These are phyloP conservation scores for Odontocerum albicorne DNA, from an alignment of 2,888 invertebrate genomes.

Conservation along the genomic window DNA sequence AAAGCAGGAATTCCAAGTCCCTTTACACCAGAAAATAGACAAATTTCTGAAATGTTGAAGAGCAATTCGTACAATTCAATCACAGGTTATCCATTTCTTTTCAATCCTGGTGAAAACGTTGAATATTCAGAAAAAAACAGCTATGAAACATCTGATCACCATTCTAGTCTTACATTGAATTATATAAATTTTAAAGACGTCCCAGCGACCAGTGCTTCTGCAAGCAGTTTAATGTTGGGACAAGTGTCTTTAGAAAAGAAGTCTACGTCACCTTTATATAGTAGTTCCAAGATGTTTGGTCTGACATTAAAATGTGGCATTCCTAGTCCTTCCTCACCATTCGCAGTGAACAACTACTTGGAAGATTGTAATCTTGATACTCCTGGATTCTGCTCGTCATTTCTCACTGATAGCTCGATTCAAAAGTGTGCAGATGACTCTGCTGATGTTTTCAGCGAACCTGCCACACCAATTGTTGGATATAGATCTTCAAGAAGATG, in stretches of 20 bases:
- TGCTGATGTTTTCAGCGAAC: constrained; percentile 50
- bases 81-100: constrained; percentile 37
- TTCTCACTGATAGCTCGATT: constrained; percentile 55
- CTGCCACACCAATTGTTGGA: constrained; percentile 52
- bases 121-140: constrained; percentile 21
- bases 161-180: constrained; percentile 24
- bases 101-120: constrained; percentile 13
- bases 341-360: constrained; percentile 45
- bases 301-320: constrained; percentile 54
- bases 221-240: constrained; percentile 50
- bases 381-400: constrained; percentile 40
- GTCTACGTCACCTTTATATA: constrained; percentile 34
- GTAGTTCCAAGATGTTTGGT: constrained; percentile 49
- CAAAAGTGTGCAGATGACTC: constrained; percentile 44
- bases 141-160: constrained; percentile 6
- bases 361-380: constrained; percentile 51
- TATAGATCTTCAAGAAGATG: constrained; percentile 58
- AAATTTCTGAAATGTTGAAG: constrained; percentile 46
- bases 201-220: constrained; percentile 42
- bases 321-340: constrained; percentile 56
- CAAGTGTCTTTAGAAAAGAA: constrained; percentile 42
- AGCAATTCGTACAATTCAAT: constrained; percentile 44
- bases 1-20: constrained; percentile 55
- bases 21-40: constrained; percentile 44
- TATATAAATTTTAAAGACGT: constrained; percentile 25